These are phyloP conservation scores for Hiodon tergisus DNA, from an alignment of 2,113 vertebrate species.

Conservation along the genomic window DNA sequence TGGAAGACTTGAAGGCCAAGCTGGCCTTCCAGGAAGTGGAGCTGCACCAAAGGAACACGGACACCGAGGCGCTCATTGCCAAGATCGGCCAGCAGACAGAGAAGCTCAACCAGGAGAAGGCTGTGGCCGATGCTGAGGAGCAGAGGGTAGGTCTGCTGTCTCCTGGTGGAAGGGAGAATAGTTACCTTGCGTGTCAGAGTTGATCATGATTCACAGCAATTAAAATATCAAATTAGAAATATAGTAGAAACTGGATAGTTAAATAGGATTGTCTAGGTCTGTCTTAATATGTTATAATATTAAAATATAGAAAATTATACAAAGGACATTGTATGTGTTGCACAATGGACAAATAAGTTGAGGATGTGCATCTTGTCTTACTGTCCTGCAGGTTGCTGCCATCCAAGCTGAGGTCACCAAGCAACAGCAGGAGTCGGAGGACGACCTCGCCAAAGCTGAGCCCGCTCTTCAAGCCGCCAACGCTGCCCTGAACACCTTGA, in stretches of 20 bases:
- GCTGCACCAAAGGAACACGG: constrained; percentile 76
- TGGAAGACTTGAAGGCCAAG: constrained; percentile 81
- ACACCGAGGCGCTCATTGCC: constrained; percentile 58
- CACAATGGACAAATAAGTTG: background rate
- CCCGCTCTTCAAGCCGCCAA: constrained; percentile 58
- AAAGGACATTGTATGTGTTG: background rate
- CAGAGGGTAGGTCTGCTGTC: constrained; percentile 45
- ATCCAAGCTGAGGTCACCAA: constrained; percentile 67
- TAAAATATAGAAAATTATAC: no score
- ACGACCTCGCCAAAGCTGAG: constrained; percentile 62
- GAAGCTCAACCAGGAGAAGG: constrained; percentile 59
- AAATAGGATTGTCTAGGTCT: background rate
- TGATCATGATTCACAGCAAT: background rate
- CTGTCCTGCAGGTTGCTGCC: constrained; percentile 47
- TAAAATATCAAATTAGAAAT: no score
- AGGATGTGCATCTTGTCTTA: background rate
- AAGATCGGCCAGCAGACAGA: constrained; percentile 63
- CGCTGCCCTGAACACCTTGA: constrained; percentile 55
- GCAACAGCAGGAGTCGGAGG: constrained; percentile 61
- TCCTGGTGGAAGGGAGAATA: background rate
- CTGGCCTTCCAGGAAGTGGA: constrained; percentile 74
- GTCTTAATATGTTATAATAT: background rate
- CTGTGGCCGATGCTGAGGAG: constrained; percentile 51
- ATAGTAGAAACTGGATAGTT: background rate
- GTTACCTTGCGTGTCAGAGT: background rate